Percentiles rank a stretch among this genome's conserved stretches.
Conservation (phyloP, 2,113 vertebrate species). For the Perca schrenkii region DNA sequence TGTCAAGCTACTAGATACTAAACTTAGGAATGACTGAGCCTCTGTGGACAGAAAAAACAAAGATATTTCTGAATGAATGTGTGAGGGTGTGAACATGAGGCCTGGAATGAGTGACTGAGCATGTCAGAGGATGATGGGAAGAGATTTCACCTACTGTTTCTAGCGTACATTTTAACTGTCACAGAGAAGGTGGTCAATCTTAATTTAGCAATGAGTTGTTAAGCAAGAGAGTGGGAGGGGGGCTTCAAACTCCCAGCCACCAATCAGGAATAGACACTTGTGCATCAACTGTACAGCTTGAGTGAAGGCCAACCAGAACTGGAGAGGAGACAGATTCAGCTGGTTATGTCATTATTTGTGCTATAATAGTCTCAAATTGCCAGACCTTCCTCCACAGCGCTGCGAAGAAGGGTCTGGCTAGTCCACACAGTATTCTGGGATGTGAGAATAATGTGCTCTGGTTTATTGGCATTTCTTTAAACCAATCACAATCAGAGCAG, state of each 20-base stretch:
- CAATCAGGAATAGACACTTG: conserved; percentile 72
- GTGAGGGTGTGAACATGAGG: conserved; percentile 30
- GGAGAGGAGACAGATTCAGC: conserved; percentile 13
- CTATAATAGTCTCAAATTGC: neutral
- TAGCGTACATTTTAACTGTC: conserved; percentile 32
- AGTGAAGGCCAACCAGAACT: conserved; percentile 27
- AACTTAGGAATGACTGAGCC: neutral
- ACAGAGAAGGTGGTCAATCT: conserved; percentile 42
- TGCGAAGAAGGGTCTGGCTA: no score
- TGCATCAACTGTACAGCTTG: conserved; percentile 30
- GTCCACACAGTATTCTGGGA: no score
- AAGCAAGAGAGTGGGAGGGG: conserved; percentile 1
- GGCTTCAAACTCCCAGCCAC: conserved; percentile 40
- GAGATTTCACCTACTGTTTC: conserved; percentile 45
- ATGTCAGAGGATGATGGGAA: neutral
- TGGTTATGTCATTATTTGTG: conserved; percentile 1
- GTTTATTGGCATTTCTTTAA: no score
- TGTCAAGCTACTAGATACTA: neutral
- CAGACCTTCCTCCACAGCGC: no score
- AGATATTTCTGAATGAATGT: neutral
- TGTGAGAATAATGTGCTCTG: no score
- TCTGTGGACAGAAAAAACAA: neutral
- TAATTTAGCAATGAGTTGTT: conserved; percentile 64
- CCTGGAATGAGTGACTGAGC: conserved; percentile 5
- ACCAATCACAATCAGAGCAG: no score